Conservation (phyloP, 2,797 vertebrate genomes). For the Prionace glauca region DNA sequence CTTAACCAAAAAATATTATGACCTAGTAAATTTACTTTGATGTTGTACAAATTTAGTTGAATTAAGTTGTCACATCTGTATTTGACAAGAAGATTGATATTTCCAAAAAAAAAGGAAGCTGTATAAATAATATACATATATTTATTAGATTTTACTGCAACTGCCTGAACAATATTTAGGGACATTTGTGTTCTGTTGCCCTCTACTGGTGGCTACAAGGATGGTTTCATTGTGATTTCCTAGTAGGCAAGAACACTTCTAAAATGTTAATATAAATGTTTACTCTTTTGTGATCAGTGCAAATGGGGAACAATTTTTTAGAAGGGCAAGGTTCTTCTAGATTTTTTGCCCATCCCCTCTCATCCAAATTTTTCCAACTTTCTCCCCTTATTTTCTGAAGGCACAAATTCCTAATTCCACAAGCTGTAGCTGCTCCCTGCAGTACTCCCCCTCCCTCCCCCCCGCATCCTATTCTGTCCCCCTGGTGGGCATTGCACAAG, state of each 20-base stretch:
- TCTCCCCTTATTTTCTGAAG: background rate
- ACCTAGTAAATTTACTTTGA: background rate
- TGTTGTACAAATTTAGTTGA: background rate
- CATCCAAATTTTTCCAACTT: background rate
- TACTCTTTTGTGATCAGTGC: background rate
- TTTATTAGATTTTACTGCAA: background rate
- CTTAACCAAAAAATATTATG: background rate
- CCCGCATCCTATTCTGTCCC: too few relatives aligned
- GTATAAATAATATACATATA: background rate
- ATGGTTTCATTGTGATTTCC: background rate
- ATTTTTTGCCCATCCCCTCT: background rate
- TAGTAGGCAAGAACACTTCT: background rate
- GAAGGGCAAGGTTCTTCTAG: background rate
- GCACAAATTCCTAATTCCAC: background rate
- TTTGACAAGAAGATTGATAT: background rate
- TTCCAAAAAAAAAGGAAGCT: background rate
- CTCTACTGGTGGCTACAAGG: background rate
- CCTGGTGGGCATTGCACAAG: background rate
- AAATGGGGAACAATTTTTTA: background rate
- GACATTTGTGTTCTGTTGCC: background rate
- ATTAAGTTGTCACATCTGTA: background rate
- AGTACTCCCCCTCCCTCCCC: background rate
- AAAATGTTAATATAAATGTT: background rate
- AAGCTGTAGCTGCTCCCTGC: background rate
- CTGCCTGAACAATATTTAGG: background rate